These are phyloP conservation scores for Clarias macrocephalus DNA, from an alignment of 2,113 vertebrate genomes.

Conservation along the genomic window DNA sequence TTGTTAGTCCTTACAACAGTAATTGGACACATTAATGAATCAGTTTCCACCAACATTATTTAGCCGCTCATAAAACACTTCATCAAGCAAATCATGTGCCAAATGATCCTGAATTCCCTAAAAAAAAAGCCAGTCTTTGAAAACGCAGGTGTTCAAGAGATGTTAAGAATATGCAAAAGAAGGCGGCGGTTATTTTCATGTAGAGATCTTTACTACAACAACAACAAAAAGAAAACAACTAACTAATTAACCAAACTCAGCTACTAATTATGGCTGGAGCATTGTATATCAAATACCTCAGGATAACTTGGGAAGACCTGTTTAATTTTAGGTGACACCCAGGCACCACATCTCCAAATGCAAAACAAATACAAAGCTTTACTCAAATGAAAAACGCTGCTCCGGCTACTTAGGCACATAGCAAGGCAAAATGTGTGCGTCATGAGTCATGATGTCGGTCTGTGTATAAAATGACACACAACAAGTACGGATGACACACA, in stretches of 20 bases:
- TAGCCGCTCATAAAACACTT: neutral
- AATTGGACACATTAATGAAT: neutral
- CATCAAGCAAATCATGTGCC: neutral
- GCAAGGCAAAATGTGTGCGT: neutral
- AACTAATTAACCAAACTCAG: neutral
- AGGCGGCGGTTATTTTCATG: neutral
- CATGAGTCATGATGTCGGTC: neutral
- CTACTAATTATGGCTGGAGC: neutral
- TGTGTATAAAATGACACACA: constrained; percentile 20
- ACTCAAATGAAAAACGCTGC: constrained; percentile 40
- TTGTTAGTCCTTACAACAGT: neutral
- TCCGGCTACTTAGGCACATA: neutral
- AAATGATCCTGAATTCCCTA: neutral
- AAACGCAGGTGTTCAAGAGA: neutral
- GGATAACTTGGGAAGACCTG: neutral
- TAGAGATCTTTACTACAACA: neutral
- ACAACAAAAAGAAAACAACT: neutral
- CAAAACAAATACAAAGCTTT: constrained; percentile 43
- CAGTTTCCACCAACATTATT: neutral
- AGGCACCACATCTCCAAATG: neutral
- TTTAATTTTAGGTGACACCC: neutral
- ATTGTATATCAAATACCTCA: neutral
- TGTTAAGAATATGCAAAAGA: neutral
- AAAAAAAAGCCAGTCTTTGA: neutral
- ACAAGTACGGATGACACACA: neutral